phyloP scores from a whole-genome alignment of 2,888 invertebrate genomes.

The Calliopum simillimum region DNA sequence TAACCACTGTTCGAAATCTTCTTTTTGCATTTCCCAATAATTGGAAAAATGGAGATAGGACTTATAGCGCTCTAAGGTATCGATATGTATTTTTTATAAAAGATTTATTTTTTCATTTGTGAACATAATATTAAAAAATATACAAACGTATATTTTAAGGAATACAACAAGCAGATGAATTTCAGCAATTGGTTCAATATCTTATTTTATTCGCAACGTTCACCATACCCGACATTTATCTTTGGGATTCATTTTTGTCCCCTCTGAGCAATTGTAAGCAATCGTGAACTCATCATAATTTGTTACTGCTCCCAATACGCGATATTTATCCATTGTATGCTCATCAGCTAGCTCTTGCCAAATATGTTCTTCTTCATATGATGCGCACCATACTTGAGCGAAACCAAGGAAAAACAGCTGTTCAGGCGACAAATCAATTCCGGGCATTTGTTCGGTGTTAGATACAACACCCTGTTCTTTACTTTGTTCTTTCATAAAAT shows the following conservation, averaged over 20 bases:
- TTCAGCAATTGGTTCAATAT: background rate
- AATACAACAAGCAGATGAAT: too few species aligned
- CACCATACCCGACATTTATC: slow-evolving; percentile 61
- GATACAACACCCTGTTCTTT: slow-evolving; percentile 28
- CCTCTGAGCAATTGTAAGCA: slow-evolving; percentile 56
- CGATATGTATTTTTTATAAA: too few species aligned
- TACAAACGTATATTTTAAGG: too few species aligned
- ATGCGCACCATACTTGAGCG: slow-evolving; percentile 61
- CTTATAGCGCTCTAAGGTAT: too few species aligned
- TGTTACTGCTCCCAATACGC: slow-evolving; percentile 59
- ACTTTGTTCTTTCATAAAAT: slow-evolving; percentile 49
- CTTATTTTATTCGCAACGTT: slow-evolving; percentile 11
- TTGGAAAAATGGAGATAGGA: too few species aligned
- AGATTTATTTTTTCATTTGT: too few species aligned
- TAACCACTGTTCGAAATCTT: too few species aligned
- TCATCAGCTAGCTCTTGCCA: slow-evolving; percentile 59
- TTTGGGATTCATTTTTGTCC: slow-evolving; percentile 58
- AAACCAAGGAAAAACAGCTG: slow-evolving; percentile 62
- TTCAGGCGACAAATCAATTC: slow-evolving; percentile 59
- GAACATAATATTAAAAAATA: too few species aligned
- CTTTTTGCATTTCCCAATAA: too few species aligned
- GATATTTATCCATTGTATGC: slow-evolving; percentile 61
- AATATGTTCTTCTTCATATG: slow-evolving; percentile 57
- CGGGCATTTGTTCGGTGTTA: slow-evolving; percentile 59
- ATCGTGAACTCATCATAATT: slow-evolving; percentile 59